phyloP scores from a whole-genome alignment of 23 tunicate species.

The Phallusia fumigata region DNA sequence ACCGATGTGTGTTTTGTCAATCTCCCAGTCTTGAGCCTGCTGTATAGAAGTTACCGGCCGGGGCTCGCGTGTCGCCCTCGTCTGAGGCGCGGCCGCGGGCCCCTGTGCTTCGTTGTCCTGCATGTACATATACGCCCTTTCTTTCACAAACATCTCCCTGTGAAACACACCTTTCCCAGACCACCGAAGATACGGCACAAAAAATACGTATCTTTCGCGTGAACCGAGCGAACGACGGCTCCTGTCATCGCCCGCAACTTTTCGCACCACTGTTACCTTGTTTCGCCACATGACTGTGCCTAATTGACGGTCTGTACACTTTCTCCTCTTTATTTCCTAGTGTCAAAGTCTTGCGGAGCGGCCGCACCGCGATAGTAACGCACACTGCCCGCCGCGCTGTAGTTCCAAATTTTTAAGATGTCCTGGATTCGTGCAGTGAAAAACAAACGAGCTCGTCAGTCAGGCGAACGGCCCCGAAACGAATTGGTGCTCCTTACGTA shows the following conservation, averaged over 20 bases:
- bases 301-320: not conserved
- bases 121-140: not conserved
- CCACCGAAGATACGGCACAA: not conserved
- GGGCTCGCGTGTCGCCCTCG: not conserved
- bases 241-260: too few relatives aligned
- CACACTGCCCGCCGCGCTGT: too few relatives aligned
- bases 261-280: not conserved
- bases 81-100: not conserved
- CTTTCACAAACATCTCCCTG: conserved; percentile 1
- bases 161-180: not conserved
- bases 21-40: not conserved
- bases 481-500: too few relatives aligned
- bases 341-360: too few relatives aligned
- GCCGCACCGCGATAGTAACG: too few relatives aligned
- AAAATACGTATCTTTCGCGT: too few relatives aligned
- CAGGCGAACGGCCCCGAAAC: too few relatives aligned
- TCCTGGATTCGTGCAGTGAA: conserved; percentile 1
- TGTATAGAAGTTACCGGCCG: not conserved
- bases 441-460: not conserved
- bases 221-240: too few relatives aligned
- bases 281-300: conserved; percentile 12
- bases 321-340: too few relatives aligned
- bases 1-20: too few relatives aligned
- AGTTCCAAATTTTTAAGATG: too few relatives aligned
- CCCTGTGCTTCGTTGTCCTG: conserved; percentile 1